Base-by-base conservation (phyloP, 2,113 vertebrate genomes). In the Tetrao urogallus region DNA sequence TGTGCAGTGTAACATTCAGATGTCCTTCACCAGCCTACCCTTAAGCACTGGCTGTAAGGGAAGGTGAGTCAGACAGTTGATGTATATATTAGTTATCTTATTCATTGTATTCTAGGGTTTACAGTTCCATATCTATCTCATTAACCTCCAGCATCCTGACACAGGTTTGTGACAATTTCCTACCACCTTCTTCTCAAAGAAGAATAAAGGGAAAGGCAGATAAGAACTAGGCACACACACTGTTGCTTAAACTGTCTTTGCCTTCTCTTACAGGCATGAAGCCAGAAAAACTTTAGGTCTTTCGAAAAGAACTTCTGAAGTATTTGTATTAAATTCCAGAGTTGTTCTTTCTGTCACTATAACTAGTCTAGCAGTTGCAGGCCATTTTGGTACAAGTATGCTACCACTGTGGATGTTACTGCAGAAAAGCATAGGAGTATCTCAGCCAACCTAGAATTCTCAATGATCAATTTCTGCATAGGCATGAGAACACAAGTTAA, bases 31-130 rank as follows among this genome's bases (percentile, higher is more conserved):
- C 17, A 43, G 8, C 7, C 2, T 6, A 25, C 16, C 38, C 8
- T 24, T 36, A 16, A 58, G 28, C 38, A 60, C 12, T 67, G 7
- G 20, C 0, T 0, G 1, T 40, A 70, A 42, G 10, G 21, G 43
- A 11, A 78, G 52, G 14, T 4, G 8, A 93, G 40, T 6, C 0
- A 0, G 17, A 47, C 28, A 34, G 4, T 34, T 34, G 3, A 12
- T 8, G 15, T 19, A 60, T 30, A 4, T 43, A 16, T 48, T 61
- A 27, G 6, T 40, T 81, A 21, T 19, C 65, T 78, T 71, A 19
- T 60, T 78, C 42, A 56, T 8, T 67, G 4, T 25, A 30, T 86
- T 86, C 19, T 25, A 30, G 47, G 5, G 8, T 47, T 84, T 86
- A 52, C 71, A 38, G 25, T 65, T 78, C 65, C 10, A 4, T 64